phyloP scores from a whole-genome alignment of 1,140 invertebrate species.

The Chironomus tepperi region DNA sequence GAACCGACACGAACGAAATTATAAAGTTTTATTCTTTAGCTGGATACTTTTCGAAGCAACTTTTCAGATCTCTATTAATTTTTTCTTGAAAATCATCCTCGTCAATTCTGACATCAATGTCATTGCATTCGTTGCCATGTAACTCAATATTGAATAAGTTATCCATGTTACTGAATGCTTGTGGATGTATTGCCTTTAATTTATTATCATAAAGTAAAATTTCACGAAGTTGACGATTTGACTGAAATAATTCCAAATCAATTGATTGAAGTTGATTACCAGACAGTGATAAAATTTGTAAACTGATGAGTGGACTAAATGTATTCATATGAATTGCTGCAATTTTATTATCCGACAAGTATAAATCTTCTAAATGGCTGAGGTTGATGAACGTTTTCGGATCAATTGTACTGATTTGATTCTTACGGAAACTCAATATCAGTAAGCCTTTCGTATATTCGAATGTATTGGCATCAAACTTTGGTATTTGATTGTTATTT shows the following conservation, averaged over 20 bases:
- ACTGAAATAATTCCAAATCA: neutral
- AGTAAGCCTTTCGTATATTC: neutral
- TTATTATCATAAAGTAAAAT: slow-evolving; percentile 5
- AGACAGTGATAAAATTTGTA: neutral
- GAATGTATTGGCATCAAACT: neutral
- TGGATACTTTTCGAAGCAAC: neutral
- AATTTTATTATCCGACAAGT: slow-evolving; percentile 11
- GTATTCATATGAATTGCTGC: neutral
- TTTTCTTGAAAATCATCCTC: neutral
- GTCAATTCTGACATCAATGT: neutral
- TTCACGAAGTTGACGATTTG: neutral
- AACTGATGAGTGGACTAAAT: neutral
- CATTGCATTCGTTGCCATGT: neutral
- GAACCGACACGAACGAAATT: neutral
- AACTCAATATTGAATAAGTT: slow-evolving; percentile 6
- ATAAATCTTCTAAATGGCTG: neutral
- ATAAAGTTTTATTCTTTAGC: slow-evolving; percentile 10
- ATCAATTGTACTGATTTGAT: neutral
- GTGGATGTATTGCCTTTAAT: neutral
- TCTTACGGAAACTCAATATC: neutral
- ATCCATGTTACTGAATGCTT: neutral
- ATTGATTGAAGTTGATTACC: neutral
- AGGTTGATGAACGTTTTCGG: neutral
- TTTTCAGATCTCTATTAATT: neutral
- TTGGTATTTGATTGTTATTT: neutral